Conservation (phyloP, 2,888 invertebrate genomes). For the Dilophus febrilis region DNA sequence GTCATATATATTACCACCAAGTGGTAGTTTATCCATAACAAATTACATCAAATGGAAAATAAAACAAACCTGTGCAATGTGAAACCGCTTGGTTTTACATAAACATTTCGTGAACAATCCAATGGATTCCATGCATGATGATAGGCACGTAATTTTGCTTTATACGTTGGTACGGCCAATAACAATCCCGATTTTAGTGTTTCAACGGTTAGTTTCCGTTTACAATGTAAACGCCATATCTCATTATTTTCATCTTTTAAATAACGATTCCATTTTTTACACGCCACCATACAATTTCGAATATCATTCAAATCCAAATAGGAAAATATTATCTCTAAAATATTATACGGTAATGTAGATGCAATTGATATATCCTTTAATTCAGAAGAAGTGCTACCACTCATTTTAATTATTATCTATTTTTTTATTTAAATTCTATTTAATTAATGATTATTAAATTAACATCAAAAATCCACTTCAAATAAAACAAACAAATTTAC, state of each 20-base stretch:
- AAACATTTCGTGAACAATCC: constrained; percentile 94
- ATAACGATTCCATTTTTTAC: constrained; percentile 82
- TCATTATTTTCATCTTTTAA: constrained; percentile 88
- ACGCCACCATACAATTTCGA: constrained; percentile 76
- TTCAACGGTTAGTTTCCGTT: constrained; percentile 70
- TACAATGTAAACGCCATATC: constrained; percentile 84
- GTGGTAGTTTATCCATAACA: neutral
- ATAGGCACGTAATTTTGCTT: constrained; percentile 84
- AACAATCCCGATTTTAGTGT: constrained; percentile 78
- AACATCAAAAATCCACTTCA: no score
- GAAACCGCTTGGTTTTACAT: constrained; percentile 91
- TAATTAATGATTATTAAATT: no score
- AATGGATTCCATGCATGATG: constrained; percentile 94
- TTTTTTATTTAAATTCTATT: no score
- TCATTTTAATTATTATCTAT: no score
- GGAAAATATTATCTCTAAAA: constrained; percentile 80
- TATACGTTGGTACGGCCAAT: constrained; percentile 73
- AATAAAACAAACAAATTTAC: no score
- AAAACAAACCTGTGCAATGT: constrained; percentile 63
- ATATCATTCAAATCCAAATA: constrained; percentile 76
- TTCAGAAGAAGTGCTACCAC: no score
- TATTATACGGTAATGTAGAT: constrained; percentile 54
- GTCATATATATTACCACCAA: neutral
- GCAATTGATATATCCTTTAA: constrained; percentile 27
- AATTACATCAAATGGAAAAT: constrained; percentile 1